A percentile compares a stretch with the other conserved stretches of the same genome.
Conservation (phyloP, 2,888 invertebrate species). For the Iselma pallidipennis region DNA sequence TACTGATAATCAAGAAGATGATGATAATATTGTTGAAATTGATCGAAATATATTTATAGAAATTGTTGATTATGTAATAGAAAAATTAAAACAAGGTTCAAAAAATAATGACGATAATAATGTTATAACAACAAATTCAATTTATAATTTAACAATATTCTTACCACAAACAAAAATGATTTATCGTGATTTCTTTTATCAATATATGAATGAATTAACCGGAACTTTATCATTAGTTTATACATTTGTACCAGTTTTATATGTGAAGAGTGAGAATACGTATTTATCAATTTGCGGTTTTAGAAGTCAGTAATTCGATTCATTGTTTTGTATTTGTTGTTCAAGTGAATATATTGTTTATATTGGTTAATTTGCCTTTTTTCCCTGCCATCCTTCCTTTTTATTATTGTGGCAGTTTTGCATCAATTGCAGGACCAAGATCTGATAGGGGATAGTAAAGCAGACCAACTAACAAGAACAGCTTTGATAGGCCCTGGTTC, state of each 20-base stretch:
- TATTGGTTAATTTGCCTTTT: not conserved
- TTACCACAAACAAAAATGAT: conserved; percentile 69
- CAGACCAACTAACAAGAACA: too few species aligned
- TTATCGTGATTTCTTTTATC: conserved; percentile 54
- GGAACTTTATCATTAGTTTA: conserved; percentile 65
- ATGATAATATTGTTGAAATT: conserved; percentile 41
- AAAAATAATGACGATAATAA: conserved; percentile 48
- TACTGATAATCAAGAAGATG: not conserved
- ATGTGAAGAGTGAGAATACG: conserved; percentile 79
- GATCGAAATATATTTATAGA: conserved; percentile 60
- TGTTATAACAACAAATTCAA: conserved; percentile 62
- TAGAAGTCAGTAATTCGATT: conserved; percentile 63
- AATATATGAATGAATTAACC: conserved; percentile 58
- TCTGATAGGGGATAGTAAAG: too few species aligned
- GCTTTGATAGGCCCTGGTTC: too few species aligned
- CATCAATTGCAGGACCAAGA: too few species aligned
- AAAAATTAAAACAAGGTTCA: conserved; percentile 60
- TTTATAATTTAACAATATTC: conserved; percentile 77
- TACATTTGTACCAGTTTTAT: conserved; percentile 77
- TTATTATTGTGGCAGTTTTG: too few species aligned
- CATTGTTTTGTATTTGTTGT: conserved; percentile 14
- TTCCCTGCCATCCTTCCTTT: too few species aligned
- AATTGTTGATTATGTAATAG: conserved; percentile 59
- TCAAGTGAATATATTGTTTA: conserved; percentile 2
- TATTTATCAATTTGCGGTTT: conserved; percentile 84